Evolutionary conservation across 2,113 vertebrate species (phyloP).

Genomic region (Psittacula cyanocephala): DNA sequence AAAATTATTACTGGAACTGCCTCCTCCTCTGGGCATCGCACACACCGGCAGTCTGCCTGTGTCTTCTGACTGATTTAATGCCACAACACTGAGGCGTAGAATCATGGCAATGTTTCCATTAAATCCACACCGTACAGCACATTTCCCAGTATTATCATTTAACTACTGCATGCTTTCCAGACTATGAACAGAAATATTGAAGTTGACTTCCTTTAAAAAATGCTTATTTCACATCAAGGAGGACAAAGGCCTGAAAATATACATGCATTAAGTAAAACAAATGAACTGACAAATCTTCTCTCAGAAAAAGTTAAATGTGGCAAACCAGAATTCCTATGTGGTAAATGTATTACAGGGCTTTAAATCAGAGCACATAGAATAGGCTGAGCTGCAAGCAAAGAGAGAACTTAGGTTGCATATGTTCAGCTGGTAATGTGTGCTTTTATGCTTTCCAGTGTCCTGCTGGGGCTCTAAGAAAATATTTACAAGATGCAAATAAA

Average conservation of each 20-base stretch:
- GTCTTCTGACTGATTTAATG: slow-evolving; percentile 40
- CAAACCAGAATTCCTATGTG: slow-evolving; percentile 1
- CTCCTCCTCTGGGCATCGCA: slow-evolving; percentile 5
- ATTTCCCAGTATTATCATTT: slow-evolving; percentile 23
- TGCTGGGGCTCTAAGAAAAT: slow-evolving; percentile 52
- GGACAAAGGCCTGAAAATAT: slow-evolving; percentile 6
- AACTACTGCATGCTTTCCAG: neutral
- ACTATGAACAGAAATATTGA: neutral
- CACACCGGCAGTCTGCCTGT: neutral
- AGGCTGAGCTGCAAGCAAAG: slow-evolving; percentile 10
- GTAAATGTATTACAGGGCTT: neutral
- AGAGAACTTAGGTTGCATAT: slow-evolving; percentile 33
- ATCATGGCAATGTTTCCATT: neutral
- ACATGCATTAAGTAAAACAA: neutral
- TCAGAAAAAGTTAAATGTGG: slow-evolving; percentile 2
- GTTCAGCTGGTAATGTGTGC: slow-evolving; percentile 33
- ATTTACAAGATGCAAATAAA: slow-evolving; percentile 49
- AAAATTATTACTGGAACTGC: slow-evolving; percentile 48
- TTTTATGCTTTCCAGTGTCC: neutral
- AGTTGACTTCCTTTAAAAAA: neutral
- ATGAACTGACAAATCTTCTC: neutral
- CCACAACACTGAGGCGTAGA: neutral
- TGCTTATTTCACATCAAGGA: neutral
- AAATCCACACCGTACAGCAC: neutral
- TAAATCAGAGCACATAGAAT: neutral